Percentiles rank a stretch among this genome's conserved stretches.
Conservation (phyloP, 1,140 invertebrate species). For the Leptopilina clavipes region DNA sequence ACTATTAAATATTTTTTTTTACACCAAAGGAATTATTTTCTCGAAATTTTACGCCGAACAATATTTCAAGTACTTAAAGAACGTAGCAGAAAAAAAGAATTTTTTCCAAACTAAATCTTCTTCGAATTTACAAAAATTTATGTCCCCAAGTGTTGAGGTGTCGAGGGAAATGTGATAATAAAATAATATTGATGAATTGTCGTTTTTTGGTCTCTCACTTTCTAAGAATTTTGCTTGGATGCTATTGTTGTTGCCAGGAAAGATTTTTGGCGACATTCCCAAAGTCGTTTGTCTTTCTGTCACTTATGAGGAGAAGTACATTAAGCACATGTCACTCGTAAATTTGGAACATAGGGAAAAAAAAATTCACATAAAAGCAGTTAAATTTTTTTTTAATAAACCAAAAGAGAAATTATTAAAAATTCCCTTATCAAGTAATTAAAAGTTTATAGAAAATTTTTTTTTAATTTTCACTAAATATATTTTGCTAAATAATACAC, state of each 20-base stretch:
- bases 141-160: no score
- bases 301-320: slow-evolving; percentile 25
- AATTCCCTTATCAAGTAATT: no score
- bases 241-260: slow-evolving; percentile 10
- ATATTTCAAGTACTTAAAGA: no score
- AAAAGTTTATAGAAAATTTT: no score
- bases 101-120: no score
- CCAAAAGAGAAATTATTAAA: not conserved
- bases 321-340: slow-evolving; percentile 4
- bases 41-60: no score
- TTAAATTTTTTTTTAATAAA: not conserved
- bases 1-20: no score
- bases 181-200: slow-evolving; percentile 20
- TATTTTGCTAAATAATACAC: no score
- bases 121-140: no score
- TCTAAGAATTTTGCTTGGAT: not conserved
- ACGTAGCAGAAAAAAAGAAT: no score
- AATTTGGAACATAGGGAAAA: not conserved
- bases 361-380: not conserved
- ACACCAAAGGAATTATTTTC: no score
- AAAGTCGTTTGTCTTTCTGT: slow-evolving; percentile 13
- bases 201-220: not conserved
- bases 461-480: no score
- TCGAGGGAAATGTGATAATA: not conserved
- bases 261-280: not conserved